phyloP scores from a whole-genome alignment of 2,888 invertebrate genomes.

The Tetanocera ferruginea region DNA sequence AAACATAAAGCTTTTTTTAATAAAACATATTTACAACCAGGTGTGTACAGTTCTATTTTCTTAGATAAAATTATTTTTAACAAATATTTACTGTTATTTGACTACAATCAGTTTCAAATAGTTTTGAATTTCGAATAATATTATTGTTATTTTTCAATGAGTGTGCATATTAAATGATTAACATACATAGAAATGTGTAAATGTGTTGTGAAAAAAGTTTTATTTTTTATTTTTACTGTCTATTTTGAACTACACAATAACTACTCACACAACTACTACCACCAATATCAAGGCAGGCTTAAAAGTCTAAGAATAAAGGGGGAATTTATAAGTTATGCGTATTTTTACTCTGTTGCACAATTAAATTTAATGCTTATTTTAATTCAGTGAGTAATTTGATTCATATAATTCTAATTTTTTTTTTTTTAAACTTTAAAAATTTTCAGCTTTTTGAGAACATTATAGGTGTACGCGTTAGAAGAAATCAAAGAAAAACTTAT shows the following conservation, averaged over 20 bases:
- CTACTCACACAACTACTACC: slow-evolving; percentile 54
- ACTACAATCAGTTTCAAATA: too few species aligned
- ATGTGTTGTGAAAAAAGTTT: slow-evolving; percentile 25
- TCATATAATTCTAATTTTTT: not conserved
- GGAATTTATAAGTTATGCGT: slow-evolving; percentile 43
- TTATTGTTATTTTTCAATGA: not conserved
- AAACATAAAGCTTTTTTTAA: too few species aligned
- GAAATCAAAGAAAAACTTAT: not conserved
- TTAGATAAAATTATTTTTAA: too few species aligned
- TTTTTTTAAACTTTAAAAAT: slow-evolving; percentile 29
- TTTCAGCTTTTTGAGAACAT: slow-evolving; percentile 52
- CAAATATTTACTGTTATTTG: too few species aligned
- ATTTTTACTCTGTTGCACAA: not conserved
- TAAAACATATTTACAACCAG: too few species aligned
- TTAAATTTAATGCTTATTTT: not conserved
- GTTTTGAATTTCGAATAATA: too few species aligned
- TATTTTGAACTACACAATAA: slow-evolving; percentile 45
- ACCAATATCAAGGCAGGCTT: slow-evolving; percentile 56
- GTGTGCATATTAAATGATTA: slow-evolving; percentile 18
- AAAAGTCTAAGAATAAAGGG: slow-evolving; percentile 27
- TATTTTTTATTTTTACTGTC: slow-evolving; percentile 33
- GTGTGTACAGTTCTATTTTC: too few species aligned
- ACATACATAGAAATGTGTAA: not conserved
- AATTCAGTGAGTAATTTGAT: not conserved
- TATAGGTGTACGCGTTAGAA: slow-evolving; percentile 33